Conservation (phyloP, 2,113 vertebrate genomes). For the Xenopus borealis region DNA sequence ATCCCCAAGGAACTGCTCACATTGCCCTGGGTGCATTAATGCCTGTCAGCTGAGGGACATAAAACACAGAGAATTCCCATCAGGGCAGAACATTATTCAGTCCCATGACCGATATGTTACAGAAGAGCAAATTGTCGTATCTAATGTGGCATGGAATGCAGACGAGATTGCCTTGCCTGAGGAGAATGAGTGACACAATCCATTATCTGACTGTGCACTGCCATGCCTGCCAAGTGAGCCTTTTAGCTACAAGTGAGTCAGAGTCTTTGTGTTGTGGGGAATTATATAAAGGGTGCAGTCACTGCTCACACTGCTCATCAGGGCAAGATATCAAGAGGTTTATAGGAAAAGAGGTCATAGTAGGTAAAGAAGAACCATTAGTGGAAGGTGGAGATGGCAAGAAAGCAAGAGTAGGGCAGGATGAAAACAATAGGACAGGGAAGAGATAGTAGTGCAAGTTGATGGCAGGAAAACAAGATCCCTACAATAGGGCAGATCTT, state of each 20-base stretch:
- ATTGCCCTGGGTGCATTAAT: neutral
- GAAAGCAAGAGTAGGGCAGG: neutral
- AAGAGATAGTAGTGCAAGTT: neutral
- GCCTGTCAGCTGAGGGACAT: neutral
- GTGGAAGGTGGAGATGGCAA: too few relatives aligned
- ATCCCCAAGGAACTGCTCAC: too few relatives aligned
- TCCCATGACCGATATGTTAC: conserved; percentile 10
- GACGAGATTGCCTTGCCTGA: conserved; percentile 4
- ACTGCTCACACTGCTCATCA: neutral
- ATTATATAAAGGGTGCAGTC: neutral
- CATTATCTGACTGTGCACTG: conserved; percentile 3
- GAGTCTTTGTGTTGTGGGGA: too few relatives aligned
- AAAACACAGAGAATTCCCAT: neutral
- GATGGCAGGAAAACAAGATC: neutral
- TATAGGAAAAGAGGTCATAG: neutral
- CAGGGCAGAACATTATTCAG: neutral
- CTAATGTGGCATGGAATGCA: conserved; percentile 12
- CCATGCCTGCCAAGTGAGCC: neutral
- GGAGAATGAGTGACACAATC: conserved; percentile 7
- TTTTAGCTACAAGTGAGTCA: neutral
- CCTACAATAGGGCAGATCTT: neutral
- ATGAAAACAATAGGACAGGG: neutral
- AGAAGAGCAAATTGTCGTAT: conserved; percentile 35
- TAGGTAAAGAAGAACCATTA: too few relatives aligned
- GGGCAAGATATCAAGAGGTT: neutral